A percentile compares a stretch with the other conserved stretches of the same genome.
These are phyloP conservation scores for Holacanthella duospinosa DNA, from an alignment of 2,888 invertebrate species.

Conservation along the genomic window DNA sequence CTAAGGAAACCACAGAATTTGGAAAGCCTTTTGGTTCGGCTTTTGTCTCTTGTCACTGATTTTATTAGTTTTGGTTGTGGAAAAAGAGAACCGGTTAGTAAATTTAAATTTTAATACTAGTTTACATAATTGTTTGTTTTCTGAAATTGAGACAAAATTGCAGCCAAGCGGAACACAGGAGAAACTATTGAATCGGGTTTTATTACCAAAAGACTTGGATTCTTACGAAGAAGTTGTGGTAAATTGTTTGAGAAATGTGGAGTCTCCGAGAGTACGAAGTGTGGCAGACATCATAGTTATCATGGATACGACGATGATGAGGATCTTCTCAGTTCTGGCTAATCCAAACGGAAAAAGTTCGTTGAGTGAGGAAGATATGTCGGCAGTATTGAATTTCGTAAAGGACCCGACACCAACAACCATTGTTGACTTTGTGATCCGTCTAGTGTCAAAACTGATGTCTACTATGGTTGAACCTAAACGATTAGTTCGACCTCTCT, in stretches of 20 bases:
- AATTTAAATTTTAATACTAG: not conserved
- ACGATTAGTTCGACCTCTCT: slow-evolving; percentile 64
- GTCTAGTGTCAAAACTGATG: slow-evolving; percentile 65
- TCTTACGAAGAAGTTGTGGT: not conserved
- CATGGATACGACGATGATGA: slow-evolving; percentile 69
- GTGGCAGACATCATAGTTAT: slow-evolving; percentile 50
- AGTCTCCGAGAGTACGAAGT: not conserved
- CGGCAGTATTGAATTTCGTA: slow-evolving; percentile 32
- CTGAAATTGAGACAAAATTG: not conserved
- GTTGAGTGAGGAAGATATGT: slow-evolving; percentile 32
- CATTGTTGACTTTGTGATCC: slow-evolving; percentile 78
- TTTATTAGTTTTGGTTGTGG: not conserved
- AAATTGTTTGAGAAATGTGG: not conserved
- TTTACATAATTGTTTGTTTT: not conserved
- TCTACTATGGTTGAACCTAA: slow-evolving; percentile 62
- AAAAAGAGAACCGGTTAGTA: not conserved
- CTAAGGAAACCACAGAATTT: not conserved
- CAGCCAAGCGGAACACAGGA: not conserved
- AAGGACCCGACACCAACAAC: slow-evolving; percentile 49
- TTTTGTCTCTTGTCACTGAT: not conserved
- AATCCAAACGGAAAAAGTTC: slow-evolving; percentile 39
- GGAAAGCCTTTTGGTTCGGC: not conserved
- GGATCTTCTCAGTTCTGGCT: slow-evolving; percentile 67
- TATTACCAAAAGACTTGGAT: not conserved
- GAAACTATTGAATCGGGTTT: not conserved